These are phyloP conservation scores for Augochlorella aurata DNA, from an alignment of 2,888 invertebrate species.

Conservation along the genomic window DNA sequence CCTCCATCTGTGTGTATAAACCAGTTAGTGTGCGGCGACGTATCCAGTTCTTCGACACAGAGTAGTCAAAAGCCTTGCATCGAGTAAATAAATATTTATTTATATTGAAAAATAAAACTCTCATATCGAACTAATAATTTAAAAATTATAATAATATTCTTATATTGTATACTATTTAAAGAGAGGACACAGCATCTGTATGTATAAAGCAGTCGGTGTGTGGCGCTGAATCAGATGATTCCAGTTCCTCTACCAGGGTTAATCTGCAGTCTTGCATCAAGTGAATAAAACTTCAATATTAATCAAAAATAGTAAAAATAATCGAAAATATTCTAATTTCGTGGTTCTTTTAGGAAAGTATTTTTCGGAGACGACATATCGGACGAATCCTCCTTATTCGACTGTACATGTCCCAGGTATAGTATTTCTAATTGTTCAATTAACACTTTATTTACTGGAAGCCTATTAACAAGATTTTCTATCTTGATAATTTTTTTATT, in stretches of 20 bases:
- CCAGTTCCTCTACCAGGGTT: background rate
- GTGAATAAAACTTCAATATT: conserved; percentile 33
- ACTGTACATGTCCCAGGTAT: too few species aligned
- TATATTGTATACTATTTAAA: background rate
- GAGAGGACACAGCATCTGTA: background rate
- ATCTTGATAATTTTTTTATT: too few species aligned
- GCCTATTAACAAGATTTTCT: too few species aligned
- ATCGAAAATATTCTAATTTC: background rate
- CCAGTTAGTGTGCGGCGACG: too few species aligned
- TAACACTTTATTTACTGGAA: too few species aligned
- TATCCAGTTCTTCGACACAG: too few species aligned
- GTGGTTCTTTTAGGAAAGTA: background rate
- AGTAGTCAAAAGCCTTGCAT: too few species aligned
- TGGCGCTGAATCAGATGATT: background rate
- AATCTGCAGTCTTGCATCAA: background rate
- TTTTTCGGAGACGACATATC: background rate
- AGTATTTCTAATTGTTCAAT: too few species aligned
- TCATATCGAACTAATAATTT: too few species aligned
- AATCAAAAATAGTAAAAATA: background rate
- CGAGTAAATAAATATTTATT: background rate
- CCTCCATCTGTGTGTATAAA: too few species aligned
- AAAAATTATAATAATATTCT: background rate
- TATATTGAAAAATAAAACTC: too few species aligned
- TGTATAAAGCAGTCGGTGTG: background rate
- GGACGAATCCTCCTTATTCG: background rate